Evolutionary conservation across 1,140 invertebrate species (phyloP).

Genomic region (Drosophila tropicalis): DNA sequence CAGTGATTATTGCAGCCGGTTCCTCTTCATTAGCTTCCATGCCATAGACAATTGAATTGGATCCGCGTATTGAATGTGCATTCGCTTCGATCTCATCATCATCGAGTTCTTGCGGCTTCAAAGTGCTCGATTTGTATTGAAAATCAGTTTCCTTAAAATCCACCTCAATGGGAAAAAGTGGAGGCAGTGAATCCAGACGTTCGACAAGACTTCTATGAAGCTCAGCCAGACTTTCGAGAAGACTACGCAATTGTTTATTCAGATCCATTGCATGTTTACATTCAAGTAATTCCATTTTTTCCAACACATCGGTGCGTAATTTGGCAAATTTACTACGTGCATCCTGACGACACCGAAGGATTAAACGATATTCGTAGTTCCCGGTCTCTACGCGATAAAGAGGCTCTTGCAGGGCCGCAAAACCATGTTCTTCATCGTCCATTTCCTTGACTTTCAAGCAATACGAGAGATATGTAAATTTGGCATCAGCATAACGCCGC

Average conservation of each 20-base stretch:
- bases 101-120: conserved; percentile 84
- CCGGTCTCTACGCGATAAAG: conserved; percentile 98
- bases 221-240: conserved; percentile 91
- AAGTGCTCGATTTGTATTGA: conserved; percentile 90
- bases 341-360: conserved; percentile 97
- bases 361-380: conserved; percentile 98
- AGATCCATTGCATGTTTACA: conserved; percentile 98
- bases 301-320: conserved; percentile 95
- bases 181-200: conserved; percentile 88
- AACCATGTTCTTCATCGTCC: conserved; percentile 99
- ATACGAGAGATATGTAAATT: conserved; percentile 99
- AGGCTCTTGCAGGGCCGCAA: conserved; percentile 96
- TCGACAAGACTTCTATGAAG: conserved; percentile 88
- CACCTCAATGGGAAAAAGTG: conserved; percentile 97
- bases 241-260: conserved; percentile 92
- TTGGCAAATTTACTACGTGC: conserved; percentile 95
- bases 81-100: conserved; percentile 83
- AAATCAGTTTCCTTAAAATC: conserved; percentile 96
- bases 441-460: conserved; percentile 99
- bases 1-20: conserved; percentile 69
- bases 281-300: conserved; percentile 98
- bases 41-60: conserved; percentile 60
- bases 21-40: conserved; percentile 66
- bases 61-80: conserved; percentile 17
- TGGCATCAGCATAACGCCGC: conserved; percentile 98